Evolutionary conservation across 2,888 invertebrate genomes (phyloP).

Genomic region (Odontocerum albicorne): DNA sequence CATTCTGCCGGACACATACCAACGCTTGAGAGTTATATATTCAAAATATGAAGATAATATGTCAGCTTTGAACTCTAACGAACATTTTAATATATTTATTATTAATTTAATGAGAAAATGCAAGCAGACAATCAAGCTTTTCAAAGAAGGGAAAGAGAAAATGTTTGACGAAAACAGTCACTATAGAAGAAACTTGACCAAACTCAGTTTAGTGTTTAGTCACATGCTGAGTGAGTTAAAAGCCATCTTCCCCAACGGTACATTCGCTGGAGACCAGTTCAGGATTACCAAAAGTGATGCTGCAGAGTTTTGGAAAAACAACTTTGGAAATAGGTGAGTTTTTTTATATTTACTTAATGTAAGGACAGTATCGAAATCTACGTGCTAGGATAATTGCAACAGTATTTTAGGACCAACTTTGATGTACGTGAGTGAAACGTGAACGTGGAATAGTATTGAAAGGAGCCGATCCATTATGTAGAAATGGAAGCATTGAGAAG

Average conservation of each 20-base stretch:
- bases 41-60: conserved; percentile 96
- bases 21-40: conserved; percentile 91
- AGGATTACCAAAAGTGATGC: conserved; percentile 99
- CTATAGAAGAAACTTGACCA: conserved; percentile 93
- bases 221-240: conserved; percentile 99
- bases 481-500: no score
- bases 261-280: conserved; percentile 96
- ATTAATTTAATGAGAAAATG: conserved; percentile 98
- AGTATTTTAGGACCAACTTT: no score
- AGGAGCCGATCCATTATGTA: no score
- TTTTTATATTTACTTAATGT: no score
- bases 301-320: conserved; percentile 95
- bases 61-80: conserved; percentile 88
- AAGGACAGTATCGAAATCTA: no score
- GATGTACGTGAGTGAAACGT: no score
- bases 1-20: conserved; percentile 98
- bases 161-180: conserved; percentile 96
- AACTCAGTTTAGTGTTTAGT: conserved; percentile 97
- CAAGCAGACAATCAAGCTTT: conserved; percentile 97
- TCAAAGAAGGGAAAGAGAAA: conserved; percentile 97
- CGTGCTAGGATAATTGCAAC: no score
- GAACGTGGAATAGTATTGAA: no score
- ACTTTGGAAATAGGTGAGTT: conserved; percentile 93
- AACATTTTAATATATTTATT: conserved; percentile 97
- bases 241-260: conserved; percentile 95